Evolutionary conservation across 2,113 vertebrate genomes (phyloP).

Genomic region (Protomyctophum bolini): DNA sequence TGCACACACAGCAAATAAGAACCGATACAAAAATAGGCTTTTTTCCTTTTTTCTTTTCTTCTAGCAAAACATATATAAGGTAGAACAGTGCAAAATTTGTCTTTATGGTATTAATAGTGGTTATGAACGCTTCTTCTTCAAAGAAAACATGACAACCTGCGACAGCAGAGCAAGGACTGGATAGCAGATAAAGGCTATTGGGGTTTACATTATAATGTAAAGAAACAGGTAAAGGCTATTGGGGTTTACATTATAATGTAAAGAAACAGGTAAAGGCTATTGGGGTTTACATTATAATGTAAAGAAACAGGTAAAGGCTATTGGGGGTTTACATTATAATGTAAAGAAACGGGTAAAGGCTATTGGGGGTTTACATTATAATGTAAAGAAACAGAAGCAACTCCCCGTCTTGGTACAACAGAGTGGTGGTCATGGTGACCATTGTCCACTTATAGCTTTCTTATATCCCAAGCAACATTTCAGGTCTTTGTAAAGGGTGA

Average conservation of each 20-base stretch:
- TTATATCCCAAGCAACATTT: no score
- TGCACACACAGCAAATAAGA: conserved; percentile 6
- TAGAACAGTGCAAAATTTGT: conserved; percentile 25
- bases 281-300: neutral
- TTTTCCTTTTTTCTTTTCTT: neutral
- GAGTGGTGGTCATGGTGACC: no score
- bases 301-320: neutral
- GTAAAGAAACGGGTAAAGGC: no score
- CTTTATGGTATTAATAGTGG: conserved; percentile 8
- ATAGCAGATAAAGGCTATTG: neutral
- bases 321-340: neutral
- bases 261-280: neutral
- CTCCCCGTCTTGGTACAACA: no score
- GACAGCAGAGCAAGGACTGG: neutral
- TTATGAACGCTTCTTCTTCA: conserved; percentile 1
- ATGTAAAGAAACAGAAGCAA: no score
- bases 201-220: neutral
- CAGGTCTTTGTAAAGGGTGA: no score
- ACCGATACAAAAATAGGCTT: conserved; percentile 44
- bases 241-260: neutral
- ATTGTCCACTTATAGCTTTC: no score
- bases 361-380: neutral
- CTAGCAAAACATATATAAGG: conserved; percentile 1
- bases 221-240: no score
- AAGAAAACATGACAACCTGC: neutral